Evolutionary conservation across 2,888 invertebrate genomes (phyloP).

Genomic region (Leptinotarsa juncta): DNA sequence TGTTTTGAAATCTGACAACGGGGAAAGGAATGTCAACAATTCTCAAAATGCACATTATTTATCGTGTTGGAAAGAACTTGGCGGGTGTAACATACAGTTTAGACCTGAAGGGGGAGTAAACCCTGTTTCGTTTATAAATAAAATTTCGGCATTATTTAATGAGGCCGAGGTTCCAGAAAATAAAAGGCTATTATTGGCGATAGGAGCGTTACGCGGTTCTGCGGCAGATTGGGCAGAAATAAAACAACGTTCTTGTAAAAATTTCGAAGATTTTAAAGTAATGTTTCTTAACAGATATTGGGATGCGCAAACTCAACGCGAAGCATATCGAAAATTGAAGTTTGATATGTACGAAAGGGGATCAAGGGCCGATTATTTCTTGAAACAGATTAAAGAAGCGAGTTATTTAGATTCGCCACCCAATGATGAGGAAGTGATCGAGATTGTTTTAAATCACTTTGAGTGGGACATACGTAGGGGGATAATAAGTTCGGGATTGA

Average conservation of each 20-base stretch:
- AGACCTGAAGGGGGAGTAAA: constrained; percentile 11
- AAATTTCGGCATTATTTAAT: not conserved
- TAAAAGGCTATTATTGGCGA: constrained; percentile 15
- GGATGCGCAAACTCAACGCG: constrained; percentile 25
- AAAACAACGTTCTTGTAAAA: constrained; percentile 11
- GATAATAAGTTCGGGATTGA: constrained; percentile 29
- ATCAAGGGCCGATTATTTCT: constrained; percentile 37
- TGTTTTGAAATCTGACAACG: not conserved
- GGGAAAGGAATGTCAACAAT: not conserved
- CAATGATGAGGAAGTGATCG: constrained; percentile 21
- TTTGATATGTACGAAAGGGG: constrained; percentile 34
- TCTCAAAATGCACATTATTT: constrained; percentile 2
- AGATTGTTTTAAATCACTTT: constrained; percentile 31
- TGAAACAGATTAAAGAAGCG: constrained; percentile 26
- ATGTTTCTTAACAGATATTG: constrained; percentile 28
- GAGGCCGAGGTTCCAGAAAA: constrained; percentile 29
- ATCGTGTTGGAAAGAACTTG: constrained; percentile 12
- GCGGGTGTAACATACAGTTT: constrained; percentile 11
- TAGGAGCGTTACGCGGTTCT: constrained; percentile 24
- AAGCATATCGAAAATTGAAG: constrained; percentile 30
- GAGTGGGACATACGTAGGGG: constrained; percentile 19
- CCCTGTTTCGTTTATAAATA: constrained; percentile 36
- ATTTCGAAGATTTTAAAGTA: constrained; percentile 28
- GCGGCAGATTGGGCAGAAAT: constrained; percentile 29
- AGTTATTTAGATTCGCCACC: constrained; percentile 24